Conservation (phyloP, 2,888 invertebrate species). For the Erebia ligea region DNA sequence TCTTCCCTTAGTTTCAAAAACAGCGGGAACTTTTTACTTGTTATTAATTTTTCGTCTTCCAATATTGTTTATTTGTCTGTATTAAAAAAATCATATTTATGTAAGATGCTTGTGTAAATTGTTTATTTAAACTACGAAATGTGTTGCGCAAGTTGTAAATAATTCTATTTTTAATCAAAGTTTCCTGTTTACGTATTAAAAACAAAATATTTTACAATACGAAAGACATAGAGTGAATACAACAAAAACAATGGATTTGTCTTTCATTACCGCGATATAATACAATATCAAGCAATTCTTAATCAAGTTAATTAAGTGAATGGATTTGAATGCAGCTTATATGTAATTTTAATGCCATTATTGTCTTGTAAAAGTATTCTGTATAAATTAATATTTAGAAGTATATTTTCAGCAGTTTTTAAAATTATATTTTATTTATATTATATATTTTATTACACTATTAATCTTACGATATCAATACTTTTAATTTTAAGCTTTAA, state of each 20-base stretch:
- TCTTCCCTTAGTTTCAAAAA: constrained; percentile 31
- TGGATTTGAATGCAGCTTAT: constrained; percentile 17
- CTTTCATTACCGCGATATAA: background rate
- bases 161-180: background rate
- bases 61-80: constrained; percentile 43
- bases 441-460: background rate
- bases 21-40: constrained; percentile 38
- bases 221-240: background rate
- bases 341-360: background rate
- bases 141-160: constrained; percentile 5
- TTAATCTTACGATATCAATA: constrained; percentile 1
- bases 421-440: background rate
- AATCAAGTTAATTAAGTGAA: background rate
- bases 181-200: background rate
- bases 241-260: background rate
- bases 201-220: background rate
- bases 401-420: constrained; percentile 15
- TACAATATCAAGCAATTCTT: background rate
- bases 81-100: constrained; percentile 15
- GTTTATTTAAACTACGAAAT: background rate
- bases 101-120: constrained; percentile 31
- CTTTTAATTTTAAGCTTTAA: background rate
- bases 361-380: background rate
- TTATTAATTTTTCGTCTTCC: constrained; percentile 71
- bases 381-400: background rate